Conservation (phyloP, 2,888 invertebrate genomes). For the Agapostemon virescens region DNA sequence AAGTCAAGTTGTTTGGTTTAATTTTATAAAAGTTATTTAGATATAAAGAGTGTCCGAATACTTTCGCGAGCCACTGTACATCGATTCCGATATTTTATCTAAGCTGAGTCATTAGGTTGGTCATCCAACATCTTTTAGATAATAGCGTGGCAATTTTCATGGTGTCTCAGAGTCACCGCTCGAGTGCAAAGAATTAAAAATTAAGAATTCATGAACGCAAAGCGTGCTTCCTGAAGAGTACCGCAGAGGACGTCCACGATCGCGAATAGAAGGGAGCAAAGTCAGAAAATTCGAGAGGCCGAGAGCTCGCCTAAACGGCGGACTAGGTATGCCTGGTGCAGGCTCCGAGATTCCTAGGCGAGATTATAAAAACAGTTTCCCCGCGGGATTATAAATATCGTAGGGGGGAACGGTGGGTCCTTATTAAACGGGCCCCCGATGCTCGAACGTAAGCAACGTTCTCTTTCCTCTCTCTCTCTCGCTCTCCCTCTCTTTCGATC, state of each 20-base stretch:
- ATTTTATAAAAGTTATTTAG: no score
- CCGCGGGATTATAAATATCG: slow-evolving; percentile 66
- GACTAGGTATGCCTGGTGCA: background rate
- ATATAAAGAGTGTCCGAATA: no score
- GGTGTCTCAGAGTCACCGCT: no score
- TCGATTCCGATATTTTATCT: no score
- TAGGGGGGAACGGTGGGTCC: slow-evolving; percentile 34
- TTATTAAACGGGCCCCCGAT: slow-evolving; percentile 63
- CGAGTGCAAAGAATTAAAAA: no score
- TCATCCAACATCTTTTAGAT: no score
- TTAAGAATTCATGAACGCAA: background rate
- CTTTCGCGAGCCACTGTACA: no score
- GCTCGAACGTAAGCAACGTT: slow-evolving; percentile 46
- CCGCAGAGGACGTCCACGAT: background rate
- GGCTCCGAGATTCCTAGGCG: slow-evolving; percentile 61
- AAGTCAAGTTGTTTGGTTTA: no score
- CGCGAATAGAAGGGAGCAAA: background rate
- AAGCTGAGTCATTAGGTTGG: no score
- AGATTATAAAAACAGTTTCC: slow-evolving; percentile 67
- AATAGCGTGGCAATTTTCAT: no score
- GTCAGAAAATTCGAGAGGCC: slow-evolving; percentile 16
- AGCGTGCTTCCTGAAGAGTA: background rate
- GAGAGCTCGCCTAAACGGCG: slow-evolving; percentile 1
- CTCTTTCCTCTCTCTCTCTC: background rate
- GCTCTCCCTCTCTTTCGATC: background rate